Evolutionary conservation across 2,888 invertebrate genomes (phyloP).

Genomic region (Eutolmus rufibarbis): DNA sequence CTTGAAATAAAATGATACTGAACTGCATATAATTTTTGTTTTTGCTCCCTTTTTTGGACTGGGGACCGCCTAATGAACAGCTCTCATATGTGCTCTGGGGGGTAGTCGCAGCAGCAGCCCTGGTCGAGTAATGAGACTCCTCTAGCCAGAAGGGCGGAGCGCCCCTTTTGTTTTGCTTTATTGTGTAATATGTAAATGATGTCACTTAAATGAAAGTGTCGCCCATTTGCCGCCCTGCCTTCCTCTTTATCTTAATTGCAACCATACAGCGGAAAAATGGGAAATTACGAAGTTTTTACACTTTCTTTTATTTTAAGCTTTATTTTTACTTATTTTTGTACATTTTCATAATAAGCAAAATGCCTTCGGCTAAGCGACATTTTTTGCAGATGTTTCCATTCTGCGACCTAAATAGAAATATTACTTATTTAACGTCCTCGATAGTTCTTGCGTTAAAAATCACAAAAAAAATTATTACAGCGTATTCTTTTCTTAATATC

Average conservation of each 20-base stretch:
- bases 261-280: neutral
- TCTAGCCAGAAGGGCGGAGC: conserved; percentile 38
- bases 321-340: neutral
- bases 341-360: neutral
- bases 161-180: conserved; percentile 27
- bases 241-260: conserved; percentile 23
- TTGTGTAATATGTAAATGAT: conserved; percentile 45
- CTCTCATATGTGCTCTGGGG: neutral
- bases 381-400: neutral
- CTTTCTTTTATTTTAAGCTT: neutral
- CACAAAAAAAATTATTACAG: neutral
- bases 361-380: neutral
- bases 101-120: neutral
- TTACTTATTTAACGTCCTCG: neutral
- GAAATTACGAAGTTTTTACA: neutral
- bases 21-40: neutral
- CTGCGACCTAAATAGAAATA: neutral
- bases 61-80: neutral
- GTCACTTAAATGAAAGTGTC: conserved; percentile 41
- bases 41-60: neutral
- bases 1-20: neutral
- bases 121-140: conserved; percentile 41
- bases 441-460: neutral
- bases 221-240: neutral
- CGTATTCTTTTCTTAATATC: neutral